Conservation (phyloP, 2,113 vertebrate genomes). For the Melanerpes aurifrons region DNA sequence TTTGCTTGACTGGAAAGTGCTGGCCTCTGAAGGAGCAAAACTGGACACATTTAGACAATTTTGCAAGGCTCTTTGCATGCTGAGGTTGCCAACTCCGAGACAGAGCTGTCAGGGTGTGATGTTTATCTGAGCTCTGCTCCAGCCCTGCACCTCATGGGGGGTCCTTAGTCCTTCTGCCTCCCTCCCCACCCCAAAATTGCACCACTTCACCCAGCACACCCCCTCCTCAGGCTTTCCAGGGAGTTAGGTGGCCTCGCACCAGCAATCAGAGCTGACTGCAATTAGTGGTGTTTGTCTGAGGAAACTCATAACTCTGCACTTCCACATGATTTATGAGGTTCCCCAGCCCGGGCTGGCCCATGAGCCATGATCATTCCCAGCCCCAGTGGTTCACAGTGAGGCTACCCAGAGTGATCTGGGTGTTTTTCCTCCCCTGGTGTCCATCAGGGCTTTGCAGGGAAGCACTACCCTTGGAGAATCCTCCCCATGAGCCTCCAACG, state of each 20-base stretch:
- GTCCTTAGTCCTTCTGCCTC: not conserved
- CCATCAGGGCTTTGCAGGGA: not conserved
- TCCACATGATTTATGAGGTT: conserved; percentile 57
- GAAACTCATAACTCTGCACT: conserved; percentile 55
- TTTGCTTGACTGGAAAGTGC: not conserved
- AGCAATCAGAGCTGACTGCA: conserved; percentile 18
- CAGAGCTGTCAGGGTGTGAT: not conserved
- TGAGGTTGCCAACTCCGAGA: not conserved
- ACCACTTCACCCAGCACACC: not conserved
- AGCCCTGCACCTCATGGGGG: not conserved
- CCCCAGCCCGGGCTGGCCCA: not conserved
- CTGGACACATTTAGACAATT: not conserved
- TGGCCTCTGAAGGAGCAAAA: not conserved
- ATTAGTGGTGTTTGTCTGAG: conserved; percentile 51
- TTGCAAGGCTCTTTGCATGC: not conserved
- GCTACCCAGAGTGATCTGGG: fast-evolving
- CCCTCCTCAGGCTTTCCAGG: fast-evolving
- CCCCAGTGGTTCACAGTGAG: not conserved
- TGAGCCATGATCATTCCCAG: not conserved
- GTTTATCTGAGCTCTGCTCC: not conserved
- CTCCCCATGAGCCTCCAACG: fast-evolving
- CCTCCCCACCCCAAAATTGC: not conserved
- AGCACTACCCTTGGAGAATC: not conserved
- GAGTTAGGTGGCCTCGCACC: not conserved
- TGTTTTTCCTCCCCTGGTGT: not conserved